phyloP scores from a whole-genome alignment of 35 echinoderm and acorn worm genomes.

The Lytechinus pictus region DNA sequence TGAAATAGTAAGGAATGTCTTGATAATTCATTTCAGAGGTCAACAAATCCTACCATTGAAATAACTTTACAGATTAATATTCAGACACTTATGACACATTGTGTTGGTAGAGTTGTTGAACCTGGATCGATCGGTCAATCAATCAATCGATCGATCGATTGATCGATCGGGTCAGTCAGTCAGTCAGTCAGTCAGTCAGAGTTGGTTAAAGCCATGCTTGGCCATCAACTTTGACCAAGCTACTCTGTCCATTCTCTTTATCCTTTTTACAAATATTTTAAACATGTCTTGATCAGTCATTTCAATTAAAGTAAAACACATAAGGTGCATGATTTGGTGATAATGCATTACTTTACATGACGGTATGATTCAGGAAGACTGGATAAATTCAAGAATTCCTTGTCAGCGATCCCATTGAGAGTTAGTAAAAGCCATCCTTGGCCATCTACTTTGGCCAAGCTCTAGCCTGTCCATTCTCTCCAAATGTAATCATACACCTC shows the following conservation, averaged over 20 bases:
- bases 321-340: background rate
- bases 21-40: too few species aligned
- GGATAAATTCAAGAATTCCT: background rate
- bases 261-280: too few species aligned
- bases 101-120: too few species aligned
- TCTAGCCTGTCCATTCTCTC: background rate
- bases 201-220: background rate
- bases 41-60: too few species aligned
- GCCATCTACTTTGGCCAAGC: background rate
- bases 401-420: background rate
- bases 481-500: background rate
- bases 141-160: too few species aligned
- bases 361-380: background rate
- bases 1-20: too few species aligned
- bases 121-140: too few species aligned
- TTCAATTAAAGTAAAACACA: too few species aligned
- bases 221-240: background rate
- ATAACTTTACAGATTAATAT: too few species aligned
- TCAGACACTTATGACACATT: too few species aligned
- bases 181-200: background rate
- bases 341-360: background rate
- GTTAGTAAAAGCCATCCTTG: background rate
- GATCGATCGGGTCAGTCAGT: too few species aligned
- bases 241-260: background rate
- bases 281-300: too few species aligned